Conservation (phyloP, 37 sponge, comb jelly and placozoan genomes). For the Cladorhizidae sp. region DNA sequence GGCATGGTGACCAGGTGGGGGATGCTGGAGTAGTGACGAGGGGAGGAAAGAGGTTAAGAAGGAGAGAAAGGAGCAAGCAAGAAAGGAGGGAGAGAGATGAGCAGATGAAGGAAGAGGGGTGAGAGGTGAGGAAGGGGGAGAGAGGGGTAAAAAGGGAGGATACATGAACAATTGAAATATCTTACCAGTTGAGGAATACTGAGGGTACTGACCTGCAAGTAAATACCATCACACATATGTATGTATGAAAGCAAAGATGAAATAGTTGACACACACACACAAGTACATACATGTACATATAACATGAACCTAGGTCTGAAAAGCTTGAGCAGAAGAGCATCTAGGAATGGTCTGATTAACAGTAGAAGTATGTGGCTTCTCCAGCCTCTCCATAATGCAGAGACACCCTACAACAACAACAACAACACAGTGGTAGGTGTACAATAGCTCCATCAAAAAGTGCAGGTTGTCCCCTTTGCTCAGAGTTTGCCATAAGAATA, state of each 20-base stretch:
- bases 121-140: background rate
- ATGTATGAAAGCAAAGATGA: background rate
- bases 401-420: conserved; percentile 40
- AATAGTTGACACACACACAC: background rate
- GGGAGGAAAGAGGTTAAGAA: too few species aligned
- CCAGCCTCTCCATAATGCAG: conserved; percentile 73
- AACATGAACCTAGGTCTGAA: background rate
- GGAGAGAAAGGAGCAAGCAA: too few species aligned
- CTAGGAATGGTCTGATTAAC: conserved; percentile 25
- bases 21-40: conserved; percentile 40
- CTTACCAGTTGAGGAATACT: too few species aligned
- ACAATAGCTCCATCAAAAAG: too few species aligned
- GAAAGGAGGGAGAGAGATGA: too few species aligned
- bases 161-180: background rate
- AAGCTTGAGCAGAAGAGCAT: conserved; percentile 33
- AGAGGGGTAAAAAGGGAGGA: background rate
- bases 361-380: conserved; percentile 21
- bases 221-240: background rate
- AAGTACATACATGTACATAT: background rate
- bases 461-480: too few species aligned
- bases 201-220: too few species aligned
- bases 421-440: background rate
- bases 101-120: too few species aligned
- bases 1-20: conserved; percentile 33
- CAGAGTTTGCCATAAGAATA: too few species aligned